Base-by-base conservation (phyloP, 2,888 invertebrate genomes). In the Chaetogeoica ovagalla region DNA sequence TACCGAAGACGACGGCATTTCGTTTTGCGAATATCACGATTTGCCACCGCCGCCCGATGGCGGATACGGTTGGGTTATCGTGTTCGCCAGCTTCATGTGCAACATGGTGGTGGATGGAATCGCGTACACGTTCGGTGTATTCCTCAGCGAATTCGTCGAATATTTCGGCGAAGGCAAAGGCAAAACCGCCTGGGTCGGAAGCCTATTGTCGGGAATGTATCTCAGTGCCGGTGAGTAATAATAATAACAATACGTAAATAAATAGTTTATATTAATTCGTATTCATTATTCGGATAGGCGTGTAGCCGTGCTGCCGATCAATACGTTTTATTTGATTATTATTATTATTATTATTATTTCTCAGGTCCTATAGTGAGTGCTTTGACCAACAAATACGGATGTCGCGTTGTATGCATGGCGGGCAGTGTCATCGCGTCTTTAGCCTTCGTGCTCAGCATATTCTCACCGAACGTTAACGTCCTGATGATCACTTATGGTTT, bases 51-150 rank as follows among this genome's bases (percentile, higher is more conserved):
- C 95, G 75, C 95, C 95, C 60, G 95, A 95, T 86, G 94, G 94
- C 83, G 97, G 97, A 73, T 96, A 94, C 88, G 95, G 95, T 82
- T 95, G 95, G 95, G 92, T 97, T 85, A 94, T 99, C 85, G 97
- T 98, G 77, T 92, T 95, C 85, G 96, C 97, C 76, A 96, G 97
- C 66, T 97, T 99, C 87, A 92, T 98, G 91, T 96, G 96, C 88
- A 98, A 98, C 90, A 91, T 98, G 89, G 94, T 98, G 84, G 97
- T 99, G 81, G 98, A 99, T 87, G 99, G 96, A 84, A 96, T 99
- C 83, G 95, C 97, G n/a, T 98, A 98, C 87, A 96, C 97, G 11
- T 99, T 98, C 87, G 98, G 98, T 76, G 93, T 98, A 85, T 95
- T 96, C 88, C 89, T 96, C 69, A 90, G 90, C 48, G 91, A 93